Evolutionary conservation across 2,797 vertebrate species (phyloP), one percentile per base, ranked within the genome.

Genomic region (Bradypodion ventrale): DNA sequence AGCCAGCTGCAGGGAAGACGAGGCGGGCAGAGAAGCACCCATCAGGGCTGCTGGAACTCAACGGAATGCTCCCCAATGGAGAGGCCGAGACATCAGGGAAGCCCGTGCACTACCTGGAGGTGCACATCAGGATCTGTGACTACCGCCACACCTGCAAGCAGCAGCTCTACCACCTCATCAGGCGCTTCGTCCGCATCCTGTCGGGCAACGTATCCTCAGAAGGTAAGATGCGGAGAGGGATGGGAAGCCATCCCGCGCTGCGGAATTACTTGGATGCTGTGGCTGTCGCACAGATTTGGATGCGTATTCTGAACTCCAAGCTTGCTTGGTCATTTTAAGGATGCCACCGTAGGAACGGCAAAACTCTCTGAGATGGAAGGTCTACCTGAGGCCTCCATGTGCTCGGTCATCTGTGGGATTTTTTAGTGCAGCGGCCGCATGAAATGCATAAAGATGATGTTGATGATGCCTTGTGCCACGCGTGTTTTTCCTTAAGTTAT

Each of bases 151-250:
- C 90, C 73, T 93, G 91, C 77, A 82, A 82, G 85, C 90, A 87
- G 56, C 87, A 90, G 59, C 87, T 94, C 83, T 92, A 89, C 0
- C 7, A 87, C 70, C 9, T 87, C 87, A 75, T 92, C 86, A 88
- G 85, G 84, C 49, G 84, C 87, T 92, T 92, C 85, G 91, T 93
- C 81, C 84, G 65, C 65, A 87, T 93, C 89, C 80, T 92, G 87
- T 94, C 91, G 0, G 90, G 92, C 70, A 91, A 92, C 81, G 92
- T 93, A 88, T 90, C 93, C 1, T 69, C 65, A 32, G 63, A 42
- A 94, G 91, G 90, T 90, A 79, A 92, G 86, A 35, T 16, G 25
- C 3, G 9, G 8, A 4, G 23, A 65, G 46, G 16, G 35, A 0
- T 1, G 52, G 21, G 9, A 5, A 23, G 10, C 19, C 27, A 35